Evolutionary conservation across 2,797 vertebrate genomes (phyloP), one percentile per base, ranked within the genome.

Genomic region (Sandelia bainsii): DNA sequence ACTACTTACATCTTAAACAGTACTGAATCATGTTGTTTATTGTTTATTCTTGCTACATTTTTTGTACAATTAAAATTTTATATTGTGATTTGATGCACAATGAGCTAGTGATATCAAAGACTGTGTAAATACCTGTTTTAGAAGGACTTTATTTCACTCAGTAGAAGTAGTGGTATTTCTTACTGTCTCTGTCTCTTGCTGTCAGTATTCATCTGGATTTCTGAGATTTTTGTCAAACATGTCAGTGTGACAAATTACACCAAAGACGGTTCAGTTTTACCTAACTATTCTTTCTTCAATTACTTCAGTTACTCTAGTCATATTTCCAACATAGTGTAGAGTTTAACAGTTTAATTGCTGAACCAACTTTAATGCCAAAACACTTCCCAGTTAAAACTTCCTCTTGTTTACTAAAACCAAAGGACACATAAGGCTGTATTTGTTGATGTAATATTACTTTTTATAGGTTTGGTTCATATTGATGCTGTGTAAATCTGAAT

Each of bases 361-460:
- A 66, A 60, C 19, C 22, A 17, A 50, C 8, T 50, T 59, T 20
- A 25, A 50, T 65, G 80, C 78, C 75, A 74, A 79, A 48, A 39
- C 53, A 40, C 23, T 8, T 27, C 19, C 10, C 25, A 44, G 51
- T 13, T 50, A 11, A 58, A 14, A 42, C 40, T 11, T 42, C 40
- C 14, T 42, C 4, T 5, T 42, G 13, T 42, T 19, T 1, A 17
- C 9, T 17, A 19, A 59, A 61, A 23, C 16, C 4, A 72, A 67
- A 61, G 6, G 27, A 53, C 20, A 44, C 19, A 22, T 2, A 49
- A n/a, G 3, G 29, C 12, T 58, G 19, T 20, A 58, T 46, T 64
- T 5, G 9, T 4, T 65, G 3, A 49, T 49, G 1, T 37, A 6
- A 69, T 46, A 12, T 48, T 9, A 25, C 11, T 0, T 49, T 46